Evolutionary conservation across 2,113 vertebrate species (phyloP), one percentile per base, ranked within the genome.

Genomic region (Xyrauchen texanus): DNA sequence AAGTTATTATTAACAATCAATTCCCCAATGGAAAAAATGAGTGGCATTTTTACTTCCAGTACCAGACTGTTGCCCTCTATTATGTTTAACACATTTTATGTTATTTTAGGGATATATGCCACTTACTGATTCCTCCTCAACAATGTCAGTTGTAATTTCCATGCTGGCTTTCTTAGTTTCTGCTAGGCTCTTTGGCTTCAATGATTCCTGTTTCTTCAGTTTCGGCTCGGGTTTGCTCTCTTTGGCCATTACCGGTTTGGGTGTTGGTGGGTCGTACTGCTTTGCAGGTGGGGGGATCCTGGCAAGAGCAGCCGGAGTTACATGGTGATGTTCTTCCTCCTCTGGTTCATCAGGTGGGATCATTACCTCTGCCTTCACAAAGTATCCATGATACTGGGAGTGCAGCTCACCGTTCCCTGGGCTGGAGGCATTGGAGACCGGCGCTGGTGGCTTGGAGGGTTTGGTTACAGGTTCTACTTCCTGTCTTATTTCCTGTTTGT

Each of bases 381-480:
- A 94, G 91, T 97, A 98, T 79, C 95, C 93, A 11, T 97, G 97
- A 87, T 96, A 97, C 88, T 98, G 95, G 77, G 92, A 91, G 76
- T 97, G 96, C 73, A 99, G 90, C 89, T 97, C 95, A 61, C 96
- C 97, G 0, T 99, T 97, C 69, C 95, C 94, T 55, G 94, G 90
- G 85, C 88, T 93, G 83, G 74, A 65, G 63, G 90, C 21, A 34
- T 34, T 34, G 21, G 21, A 89, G 4, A 87, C 86, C 82, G 86
- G 88, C 89, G 79, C 90, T 84, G 86, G 86, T 82, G 84, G 91
- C 93, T 87, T 92, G 82, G 82, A 86, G 86, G 88, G 85, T 88
- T 84, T 68, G 44, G 61, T 58, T 9, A 68, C 15, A 4, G 79
- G 52, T 64, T 80, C 83, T 58, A 81, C 75, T 49, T 88, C 88